Conservation (phyloP, 2,888 invertebrate genomes). For the Volucella inanis region DNA sequence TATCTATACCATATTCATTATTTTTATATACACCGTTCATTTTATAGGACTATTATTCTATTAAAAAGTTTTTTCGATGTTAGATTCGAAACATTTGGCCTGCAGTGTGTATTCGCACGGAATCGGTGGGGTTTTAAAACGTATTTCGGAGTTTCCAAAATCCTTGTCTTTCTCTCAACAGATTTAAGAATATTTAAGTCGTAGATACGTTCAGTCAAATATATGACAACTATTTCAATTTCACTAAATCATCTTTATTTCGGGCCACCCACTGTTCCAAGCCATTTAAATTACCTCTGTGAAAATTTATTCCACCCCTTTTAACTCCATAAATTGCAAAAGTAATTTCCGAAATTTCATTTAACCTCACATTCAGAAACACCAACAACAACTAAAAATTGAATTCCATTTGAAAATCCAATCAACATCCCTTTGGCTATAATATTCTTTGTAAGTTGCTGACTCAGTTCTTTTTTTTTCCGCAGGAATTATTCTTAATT, state of each 20-base stretch:
- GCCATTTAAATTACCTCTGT: constrained; percentile 53
- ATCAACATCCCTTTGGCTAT: constrained; percentile 63
- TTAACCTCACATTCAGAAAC: constrained; percentile 59
- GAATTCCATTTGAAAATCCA: constrained; percentile 71
- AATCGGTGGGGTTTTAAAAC: too few species aligned
- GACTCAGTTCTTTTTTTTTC: constrained; percentile 69
- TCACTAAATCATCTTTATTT: constrained; percentile 60
- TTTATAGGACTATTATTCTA: too few species aligned
- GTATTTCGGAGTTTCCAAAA: too few species aligned
- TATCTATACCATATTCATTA: too few species aligned
- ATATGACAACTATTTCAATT: constrained; percentile 11
- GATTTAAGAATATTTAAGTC: too few species aligned
- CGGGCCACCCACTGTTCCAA: constrained; percentile 56
- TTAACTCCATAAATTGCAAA: constrained; percentile 69
- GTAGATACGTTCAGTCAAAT: too few species aligned
- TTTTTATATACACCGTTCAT: too few species aligned
- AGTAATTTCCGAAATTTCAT: constrained; percentile 75
- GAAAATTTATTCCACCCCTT: constrained; percentile 66
- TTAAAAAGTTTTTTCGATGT: too few species aligned
- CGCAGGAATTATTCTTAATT: constrained; percentile 68
- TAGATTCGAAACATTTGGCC: too few species aligned
- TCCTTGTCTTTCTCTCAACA: too few species aligned
- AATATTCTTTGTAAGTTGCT: constrained; percentile 45
- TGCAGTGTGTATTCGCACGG: too few species aligned
- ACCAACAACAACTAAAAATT: constrained; percentile 45